phyloP scores from a whole-genome alignment of 2,797 vertebrate genomes.

The Sylvia borin region DNA sequence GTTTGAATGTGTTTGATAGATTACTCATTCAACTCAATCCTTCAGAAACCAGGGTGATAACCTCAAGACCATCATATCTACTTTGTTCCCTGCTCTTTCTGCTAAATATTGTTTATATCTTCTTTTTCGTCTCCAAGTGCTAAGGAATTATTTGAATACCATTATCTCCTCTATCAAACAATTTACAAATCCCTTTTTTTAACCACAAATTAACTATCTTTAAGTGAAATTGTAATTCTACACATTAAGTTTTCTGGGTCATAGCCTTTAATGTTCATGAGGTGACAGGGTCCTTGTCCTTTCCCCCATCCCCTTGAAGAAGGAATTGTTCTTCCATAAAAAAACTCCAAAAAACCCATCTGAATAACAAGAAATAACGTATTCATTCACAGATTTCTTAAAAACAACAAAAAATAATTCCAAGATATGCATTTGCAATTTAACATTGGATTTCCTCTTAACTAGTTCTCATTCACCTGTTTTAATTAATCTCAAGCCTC shows the following conservation, averaged over 20 bases:
- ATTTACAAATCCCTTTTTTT: background rate
- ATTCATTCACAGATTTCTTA: background rate
- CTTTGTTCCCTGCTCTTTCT: background rate
- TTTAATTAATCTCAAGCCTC: background rate
- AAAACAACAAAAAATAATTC: background rate
- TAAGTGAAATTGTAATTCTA: background rate
- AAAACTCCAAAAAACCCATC: rapidly evolving
- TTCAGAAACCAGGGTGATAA: background rate
- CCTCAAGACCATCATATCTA: background rate
- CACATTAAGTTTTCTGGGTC: background rate
- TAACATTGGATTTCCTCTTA: background rate
- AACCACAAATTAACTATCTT: background rate
- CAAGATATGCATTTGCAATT: background rate
- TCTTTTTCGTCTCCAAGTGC: background rate
- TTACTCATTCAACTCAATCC: background rate
- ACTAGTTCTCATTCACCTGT: background rate
- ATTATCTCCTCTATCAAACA: background rate
- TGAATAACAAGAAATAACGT: background rate
- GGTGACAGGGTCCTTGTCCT: background rate
- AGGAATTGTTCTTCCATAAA: background rate
- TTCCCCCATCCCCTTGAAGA: background rate
- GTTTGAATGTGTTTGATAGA: background rate
- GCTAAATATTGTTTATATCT: background rate
- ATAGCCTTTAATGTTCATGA: background rate
- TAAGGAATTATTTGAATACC: background rate